Evolutionary conservation across 2,113 vertebrate species (phyloP).

Genomic region (Stigmatopora argus): DNA sequence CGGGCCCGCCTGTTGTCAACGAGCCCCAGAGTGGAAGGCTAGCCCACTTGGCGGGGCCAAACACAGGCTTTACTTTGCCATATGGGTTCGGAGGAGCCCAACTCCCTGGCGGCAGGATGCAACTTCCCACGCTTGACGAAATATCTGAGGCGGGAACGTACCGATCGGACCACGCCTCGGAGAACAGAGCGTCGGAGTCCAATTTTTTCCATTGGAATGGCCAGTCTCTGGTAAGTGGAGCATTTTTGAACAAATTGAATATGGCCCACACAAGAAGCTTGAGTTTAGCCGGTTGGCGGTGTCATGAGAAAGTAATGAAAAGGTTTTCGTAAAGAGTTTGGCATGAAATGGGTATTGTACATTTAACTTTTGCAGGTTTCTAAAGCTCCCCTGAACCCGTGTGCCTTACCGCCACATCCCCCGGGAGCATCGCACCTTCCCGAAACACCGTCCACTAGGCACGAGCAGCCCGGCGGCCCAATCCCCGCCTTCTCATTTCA

Average conservation of each 20-base stretch:
- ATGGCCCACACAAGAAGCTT: too few species aligned
- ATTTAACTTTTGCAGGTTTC: slow-evolving; percentile 19
- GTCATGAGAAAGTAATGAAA: neutral
- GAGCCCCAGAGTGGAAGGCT: neutral
- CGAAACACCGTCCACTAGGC: neutral
- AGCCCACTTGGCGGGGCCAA: neutral
- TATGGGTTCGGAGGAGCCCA: neutral
- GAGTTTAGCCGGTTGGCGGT: neutral
- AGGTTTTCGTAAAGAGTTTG: too few species aligned
- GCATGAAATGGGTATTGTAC: neutral
- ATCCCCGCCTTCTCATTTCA: neutral
- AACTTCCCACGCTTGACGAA: neutral
- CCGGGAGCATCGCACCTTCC: slow-evolving; percentile 15
- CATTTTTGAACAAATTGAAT: too few species aligned
- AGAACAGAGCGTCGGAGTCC: neutral
- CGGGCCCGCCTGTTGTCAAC: neutral
- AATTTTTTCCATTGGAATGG: slow-evolving; percentile 23
- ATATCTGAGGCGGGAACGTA: neutral
- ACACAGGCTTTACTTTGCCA: neutral
- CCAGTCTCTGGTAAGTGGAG: slow-evolving; percentile 19
- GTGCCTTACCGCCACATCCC: slow-evolving; percentile 3
- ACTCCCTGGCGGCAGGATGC: neutral
- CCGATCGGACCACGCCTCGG: neutral
- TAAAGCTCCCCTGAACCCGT: slow-evolving; percentile 21
- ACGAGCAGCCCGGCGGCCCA: neutral